Conservation (phyloP, 2,113 vertebrate species). For the Anguilla japonica region DNA sequence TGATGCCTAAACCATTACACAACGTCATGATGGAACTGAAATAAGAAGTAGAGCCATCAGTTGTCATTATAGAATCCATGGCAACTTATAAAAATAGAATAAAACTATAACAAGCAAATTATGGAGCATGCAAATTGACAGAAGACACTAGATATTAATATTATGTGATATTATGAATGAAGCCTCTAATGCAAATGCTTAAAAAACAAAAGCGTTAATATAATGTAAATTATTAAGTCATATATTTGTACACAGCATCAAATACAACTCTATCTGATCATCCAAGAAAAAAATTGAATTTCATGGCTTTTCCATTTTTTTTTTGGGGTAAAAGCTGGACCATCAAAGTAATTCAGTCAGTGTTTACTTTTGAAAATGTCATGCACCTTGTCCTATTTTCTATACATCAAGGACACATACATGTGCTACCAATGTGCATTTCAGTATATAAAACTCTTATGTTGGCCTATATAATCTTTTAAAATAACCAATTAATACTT, state of each 20-base stretch:
- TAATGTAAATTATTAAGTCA: neutral
- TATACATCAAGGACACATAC: conserved; percentile 54
- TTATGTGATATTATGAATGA: neutral
- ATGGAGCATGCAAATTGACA: neutral
- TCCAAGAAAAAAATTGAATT: conserved; percentile 34
- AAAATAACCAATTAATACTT: conserved; percentile 74
- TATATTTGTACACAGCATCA: neutral
- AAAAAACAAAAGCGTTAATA: neutral
- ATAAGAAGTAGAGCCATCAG: neutral
- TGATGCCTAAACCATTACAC: neutral
- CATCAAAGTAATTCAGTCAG: conserved; percentile 50
- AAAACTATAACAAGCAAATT: neutral
- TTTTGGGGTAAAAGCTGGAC: conserved; percentile 36
- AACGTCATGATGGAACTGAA: neutral
- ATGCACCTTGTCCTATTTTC: conserved; percentile 53
- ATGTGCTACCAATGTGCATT: conserved; percentile 66
- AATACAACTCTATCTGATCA: neutral
- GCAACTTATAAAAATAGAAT: neutral
- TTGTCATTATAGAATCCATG: neutral
- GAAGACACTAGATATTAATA: neutral
- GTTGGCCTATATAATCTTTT: conserved; percentile 66
- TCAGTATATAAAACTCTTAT: conserved; percentile 66
- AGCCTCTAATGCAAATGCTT: neutral
- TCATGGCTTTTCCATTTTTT: conserved; percentile 43
- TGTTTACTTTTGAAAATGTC: conserved; percentile 52